These are phyloP conservation scores for Oreochromis tanganicae DNA, from an alignment of 2,113 vertebrate species.

Conservation along the genomic window DNA sequence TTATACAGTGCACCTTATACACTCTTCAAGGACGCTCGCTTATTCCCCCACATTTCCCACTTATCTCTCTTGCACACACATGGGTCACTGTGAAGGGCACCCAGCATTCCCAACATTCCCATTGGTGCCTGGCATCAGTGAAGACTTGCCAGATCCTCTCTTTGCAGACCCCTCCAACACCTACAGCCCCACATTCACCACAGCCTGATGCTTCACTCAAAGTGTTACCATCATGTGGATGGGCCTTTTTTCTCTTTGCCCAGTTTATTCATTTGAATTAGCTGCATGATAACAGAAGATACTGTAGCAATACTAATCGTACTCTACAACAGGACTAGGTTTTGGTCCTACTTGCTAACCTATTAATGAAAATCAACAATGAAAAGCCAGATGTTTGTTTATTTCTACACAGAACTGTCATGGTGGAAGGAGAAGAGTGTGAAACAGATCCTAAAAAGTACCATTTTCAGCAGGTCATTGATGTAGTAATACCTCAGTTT, in stretches of 20 bases:
- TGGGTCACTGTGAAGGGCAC: conserved; percentile 53
- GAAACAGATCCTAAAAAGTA: background rate
- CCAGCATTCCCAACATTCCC: conserved; percentile 62
- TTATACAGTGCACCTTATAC: background rate
- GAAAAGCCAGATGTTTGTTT: background rate
- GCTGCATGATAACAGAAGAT: background rate
- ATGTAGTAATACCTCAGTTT: background rate
- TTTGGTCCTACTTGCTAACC: background rate
- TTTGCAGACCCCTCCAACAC: background rate
- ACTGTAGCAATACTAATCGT: background rate
- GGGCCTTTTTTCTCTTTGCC: background rate
- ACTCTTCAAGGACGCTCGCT: conserved; percentile 30
- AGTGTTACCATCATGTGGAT: background rate
- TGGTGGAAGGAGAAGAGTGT: background rate
- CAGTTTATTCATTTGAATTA: background rate
- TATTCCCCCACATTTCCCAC: conserved; percentile 9
- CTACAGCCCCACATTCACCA: background rate
- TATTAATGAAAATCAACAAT: background rate
- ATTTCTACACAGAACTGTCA: background rate
- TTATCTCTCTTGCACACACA: conserved; percentile 6
- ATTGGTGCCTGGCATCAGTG: conserved; percentile 48
- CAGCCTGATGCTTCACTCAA: background rate
- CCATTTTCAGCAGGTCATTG: background rate
- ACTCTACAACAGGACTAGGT: background rate
- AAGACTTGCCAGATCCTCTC: conserved; percentile 37